Percentiles rank a stretch among this genome's conserved stretches.
Evolutionary conservation across 2,113 vertebrate species (phyloP).

Genomic region (Silurus asotus): DNA sequence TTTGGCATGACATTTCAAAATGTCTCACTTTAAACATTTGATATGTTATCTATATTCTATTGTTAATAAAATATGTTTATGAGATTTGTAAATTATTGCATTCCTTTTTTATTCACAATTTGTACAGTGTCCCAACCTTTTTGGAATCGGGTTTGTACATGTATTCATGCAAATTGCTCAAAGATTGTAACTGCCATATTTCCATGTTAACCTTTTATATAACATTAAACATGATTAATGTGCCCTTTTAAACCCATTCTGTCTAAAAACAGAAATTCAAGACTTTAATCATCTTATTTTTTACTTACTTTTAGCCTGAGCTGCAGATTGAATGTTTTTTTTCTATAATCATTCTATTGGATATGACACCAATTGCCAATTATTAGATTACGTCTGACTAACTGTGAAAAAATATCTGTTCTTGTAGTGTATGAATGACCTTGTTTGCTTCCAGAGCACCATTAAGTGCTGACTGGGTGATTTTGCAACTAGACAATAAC

Average conservation of each 20-base stretch:
- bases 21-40: no score
- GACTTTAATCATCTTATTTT: not conserved
- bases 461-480: not conserved
- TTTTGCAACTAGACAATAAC: not conserved
- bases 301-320: not conserved
- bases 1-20: no score
- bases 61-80: no score
- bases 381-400: not conserved
- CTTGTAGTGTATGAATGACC: not conserved
- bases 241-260: not conserved
- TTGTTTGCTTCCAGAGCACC: not conserved
- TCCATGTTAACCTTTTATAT: no score
- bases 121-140: no score
- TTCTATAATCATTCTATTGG: not conserved
- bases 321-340: not conserved
- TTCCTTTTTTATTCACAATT: no score
- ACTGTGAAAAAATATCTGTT: not conserved
- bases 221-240: not conserved
- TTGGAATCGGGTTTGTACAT: no score
- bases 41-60: no score
- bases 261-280: not conserved
- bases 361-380: not conserved
- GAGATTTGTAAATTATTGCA: no score
- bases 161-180: not conserved
- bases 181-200: not conserved